Percentiles rank a stretch among this genome's conserved stretches.
Evolutionary conservation across 23 tunicate species (phyloP).

Genomic region (Oikopleura vanhoeffeni): DNA sequence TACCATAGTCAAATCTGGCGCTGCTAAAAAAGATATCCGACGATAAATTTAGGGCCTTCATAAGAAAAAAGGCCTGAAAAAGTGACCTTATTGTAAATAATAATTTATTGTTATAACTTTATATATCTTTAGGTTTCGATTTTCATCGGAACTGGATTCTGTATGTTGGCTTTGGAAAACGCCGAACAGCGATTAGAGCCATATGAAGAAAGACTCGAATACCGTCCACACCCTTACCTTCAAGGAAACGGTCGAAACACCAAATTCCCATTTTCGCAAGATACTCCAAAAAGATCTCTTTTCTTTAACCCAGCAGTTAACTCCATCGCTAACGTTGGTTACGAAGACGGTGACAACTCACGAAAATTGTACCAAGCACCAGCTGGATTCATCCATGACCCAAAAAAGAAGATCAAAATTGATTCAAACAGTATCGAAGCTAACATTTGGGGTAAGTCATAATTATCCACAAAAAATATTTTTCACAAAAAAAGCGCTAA

Average conservation of each 20-base stretch:
- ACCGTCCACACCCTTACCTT: neutral
- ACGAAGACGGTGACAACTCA: constrained; percentile 10
- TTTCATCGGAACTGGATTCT: constrained; percentile 1
- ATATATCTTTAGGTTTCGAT: neutral
- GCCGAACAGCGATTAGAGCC: neutral
- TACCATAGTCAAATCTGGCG: no score
- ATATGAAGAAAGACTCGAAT: neutral
- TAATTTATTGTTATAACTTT: neutral
- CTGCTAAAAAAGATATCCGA: no score
- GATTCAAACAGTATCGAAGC: neutral
- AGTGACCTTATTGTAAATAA: no score
- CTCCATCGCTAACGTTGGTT: neutral
- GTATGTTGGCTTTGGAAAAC: neutral
- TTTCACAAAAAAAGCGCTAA: no score
- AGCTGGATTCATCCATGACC: neutral
- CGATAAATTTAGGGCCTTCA: no score
- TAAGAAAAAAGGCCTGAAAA: no score
- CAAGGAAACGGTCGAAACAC: constrained; percentile 7
- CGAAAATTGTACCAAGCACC: neutral
- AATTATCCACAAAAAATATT: no score
- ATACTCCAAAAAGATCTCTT: neutral
- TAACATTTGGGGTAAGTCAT: neutral
- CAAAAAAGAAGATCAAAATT: neutral
- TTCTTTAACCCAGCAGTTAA: neutral
- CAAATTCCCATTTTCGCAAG: neutral